Conservation (phyloP, 2,888 invertebrate species). For the Acrocyrtus sp. region DNA sequence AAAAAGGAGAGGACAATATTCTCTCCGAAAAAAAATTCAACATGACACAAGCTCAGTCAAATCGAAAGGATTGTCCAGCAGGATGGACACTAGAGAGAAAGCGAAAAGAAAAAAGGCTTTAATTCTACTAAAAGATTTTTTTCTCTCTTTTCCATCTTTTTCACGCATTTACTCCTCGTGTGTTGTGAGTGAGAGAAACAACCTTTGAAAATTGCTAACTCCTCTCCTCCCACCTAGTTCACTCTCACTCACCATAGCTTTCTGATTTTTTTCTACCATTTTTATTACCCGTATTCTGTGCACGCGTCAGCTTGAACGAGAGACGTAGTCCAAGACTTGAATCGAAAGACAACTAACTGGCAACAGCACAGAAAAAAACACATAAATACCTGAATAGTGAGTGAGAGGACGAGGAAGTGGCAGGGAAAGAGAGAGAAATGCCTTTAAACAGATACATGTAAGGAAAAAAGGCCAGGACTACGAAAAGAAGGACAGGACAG, state of each 20-base stretch:
- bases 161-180: conserved; percentile 32
- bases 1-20: conserved; percentile 13
- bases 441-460: no score
- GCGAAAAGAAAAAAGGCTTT: conserved; percentile 33
- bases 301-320: conserved; percentile 48
- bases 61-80: conserved; percentile 47
- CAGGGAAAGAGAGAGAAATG: background rate
- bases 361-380: conserved; percentile 45
- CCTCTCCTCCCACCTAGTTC: background rate
- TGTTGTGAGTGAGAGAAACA: conserved; percentile 7
- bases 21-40: conserved; percentile 46
- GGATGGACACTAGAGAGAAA: conserved; percentile 33
- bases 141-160: conserved; percentile 48
- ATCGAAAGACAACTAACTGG: conserved; percentile 52
- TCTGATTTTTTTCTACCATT: background rate
- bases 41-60: conserved; percentile 56
- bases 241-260: background rate
- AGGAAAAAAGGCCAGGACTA: conserved; percentile 13
- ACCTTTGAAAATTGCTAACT: conserved; percentile 8
- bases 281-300: conserved; percentile 47
- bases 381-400: conserved; percentile 47
- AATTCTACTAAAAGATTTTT: conserved; percentile 49
- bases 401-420: conserved; percentile 3
- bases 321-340: conserved; percentile 34
- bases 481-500: conserved; percentile 48